Percentiles rank a stretch among this genome's conserved stretches.
phyloP scores from a whole-genome alignment of 2,888 invertebrate species.

The Amitus sp. region DNA sequence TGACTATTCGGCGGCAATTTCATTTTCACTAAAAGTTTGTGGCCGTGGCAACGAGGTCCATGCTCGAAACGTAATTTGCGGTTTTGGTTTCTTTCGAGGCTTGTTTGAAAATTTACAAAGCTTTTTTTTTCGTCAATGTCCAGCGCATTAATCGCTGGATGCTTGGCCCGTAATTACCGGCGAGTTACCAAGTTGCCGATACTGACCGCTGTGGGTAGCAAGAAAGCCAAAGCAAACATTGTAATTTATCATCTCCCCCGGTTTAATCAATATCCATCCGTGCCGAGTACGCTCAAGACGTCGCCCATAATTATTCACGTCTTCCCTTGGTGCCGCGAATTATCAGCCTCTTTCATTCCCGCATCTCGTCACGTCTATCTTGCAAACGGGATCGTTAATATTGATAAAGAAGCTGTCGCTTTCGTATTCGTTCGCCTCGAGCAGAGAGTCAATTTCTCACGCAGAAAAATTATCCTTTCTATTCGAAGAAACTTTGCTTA shows the following conservation, averaged over 20 bases:
- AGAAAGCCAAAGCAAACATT: constrained; percentile 30
- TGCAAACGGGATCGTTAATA: constrained; percentile 14
- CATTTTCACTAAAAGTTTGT: too few species aligned
- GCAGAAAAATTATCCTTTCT: too few species aligned
- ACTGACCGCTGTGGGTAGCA: too few species aligned
- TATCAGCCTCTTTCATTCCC: background rate
- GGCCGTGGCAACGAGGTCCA: too few species aligned
- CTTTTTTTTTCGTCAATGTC: background rate
- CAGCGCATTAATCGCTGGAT: background rate
- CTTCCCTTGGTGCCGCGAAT: background rate
- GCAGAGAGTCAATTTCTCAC: background rate
- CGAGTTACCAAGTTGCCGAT: too few species aligned
- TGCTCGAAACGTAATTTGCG: too few species aligned
- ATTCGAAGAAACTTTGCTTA: too few species aligned
- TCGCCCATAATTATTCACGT: constrained; percentile 2
- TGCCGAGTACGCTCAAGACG: constrained; percentile 21
- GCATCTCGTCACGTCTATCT: too few species aligned
- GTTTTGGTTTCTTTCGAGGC: too few species aligned
- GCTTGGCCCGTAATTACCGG: background rate
- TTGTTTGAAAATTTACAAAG: background rate
- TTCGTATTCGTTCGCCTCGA: too few species aligned
- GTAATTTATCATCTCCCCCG: constrained; percentile 34
- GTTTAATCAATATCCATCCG: constrained; percentile 33
- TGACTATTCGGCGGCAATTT: too few species aligned
- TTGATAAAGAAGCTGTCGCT: constrained; percentile 11